phyloP scores from a whole-genome alignment of 2,113 vertebrate genomes.

The Gavialis gangeticus region DNA sequence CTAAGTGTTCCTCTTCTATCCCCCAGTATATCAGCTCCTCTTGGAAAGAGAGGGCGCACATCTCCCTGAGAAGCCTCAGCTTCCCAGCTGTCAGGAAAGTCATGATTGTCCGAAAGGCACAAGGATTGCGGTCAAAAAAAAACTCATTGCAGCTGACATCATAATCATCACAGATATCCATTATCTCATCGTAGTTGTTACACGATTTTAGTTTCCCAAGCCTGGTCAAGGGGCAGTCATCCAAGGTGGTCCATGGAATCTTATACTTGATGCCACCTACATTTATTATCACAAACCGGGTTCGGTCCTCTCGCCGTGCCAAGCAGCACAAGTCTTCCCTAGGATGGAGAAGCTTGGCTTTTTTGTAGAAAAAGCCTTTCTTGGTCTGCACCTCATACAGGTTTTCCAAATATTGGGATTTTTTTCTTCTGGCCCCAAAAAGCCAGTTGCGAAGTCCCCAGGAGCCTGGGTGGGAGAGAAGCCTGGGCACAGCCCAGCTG shows the following conservation, averaged over 20 bases:
- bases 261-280: conserved; percentile 94
- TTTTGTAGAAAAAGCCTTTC: conserved; percentile 91
- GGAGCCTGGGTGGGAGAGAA: too few relatives aligned
- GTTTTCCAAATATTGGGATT: conserved; percentile 83
- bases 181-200: conserved; percentile 91
- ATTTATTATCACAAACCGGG: conserved; percentile 90
- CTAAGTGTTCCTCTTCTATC: conserved; percentile 91
- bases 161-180: conserved; percentile 95
- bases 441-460: too few relatives aligned
- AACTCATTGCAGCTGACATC: conserved; percentile 93
- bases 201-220: conserved; percentile 90
- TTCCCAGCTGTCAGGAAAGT: conserved; percentile 94
- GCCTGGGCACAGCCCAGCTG: too few relatives aligned
- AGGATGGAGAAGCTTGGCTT: conserved; percentile 82
- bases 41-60: conserved; percentile 95
- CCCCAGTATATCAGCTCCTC: conserved; percentile 98
- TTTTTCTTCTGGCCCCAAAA: too few relatives aligned
- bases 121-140: conserved; percentile 97
- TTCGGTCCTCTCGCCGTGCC: conserved; percentile 63
- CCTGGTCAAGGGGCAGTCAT: conserved; percentile 91
- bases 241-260: conserved; percentile 94
- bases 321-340: conserved; percentile 79
- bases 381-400: conserved; percentile 83
- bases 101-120: conserved; percentile 94
- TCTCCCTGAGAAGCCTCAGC: conserved; percentile 91